A percentile compares a stretch with the other conserved stretches of the same genome.
Evolutionary conservation across 2,888 invertebrate species (phyloP).

Genomic region (Idaea aversata): DNA sequence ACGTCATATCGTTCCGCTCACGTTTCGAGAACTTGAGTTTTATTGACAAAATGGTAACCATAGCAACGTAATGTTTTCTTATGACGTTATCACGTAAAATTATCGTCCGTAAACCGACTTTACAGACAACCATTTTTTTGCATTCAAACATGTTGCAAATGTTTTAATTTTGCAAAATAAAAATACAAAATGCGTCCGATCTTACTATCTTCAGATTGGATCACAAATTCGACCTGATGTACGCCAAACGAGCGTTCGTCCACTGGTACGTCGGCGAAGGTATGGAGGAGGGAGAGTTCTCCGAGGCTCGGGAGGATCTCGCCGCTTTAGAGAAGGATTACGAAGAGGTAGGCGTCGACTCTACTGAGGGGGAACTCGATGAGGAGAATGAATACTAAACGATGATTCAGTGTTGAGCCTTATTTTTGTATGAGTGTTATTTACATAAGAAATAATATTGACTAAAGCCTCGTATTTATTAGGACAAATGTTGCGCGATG

Average conservation of each 20-base stretch:
- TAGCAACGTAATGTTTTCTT: no score
- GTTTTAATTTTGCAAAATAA: not conserved
- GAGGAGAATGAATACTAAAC: slow-evolving; percentile 84
- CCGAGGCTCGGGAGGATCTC: slow-evolving; percentile 92
- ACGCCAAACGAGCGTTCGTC: slow-evolving; percentile 96
- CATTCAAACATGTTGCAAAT: not conserved
- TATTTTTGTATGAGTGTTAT: not conserved
- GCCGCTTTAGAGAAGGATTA: slow-evolving; percentile 90
- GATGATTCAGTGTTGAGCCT: slow-evolving; percentile 4
- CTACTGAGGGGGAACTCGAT: slow-evolving; percentile 84
- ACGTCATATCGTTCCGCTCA: no score
- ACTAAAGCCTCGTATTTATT: no score
- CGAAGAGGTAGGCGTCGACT: slow-evolving; percentile 89
- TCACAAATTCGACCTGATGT: slow-evolving; percentile 98
- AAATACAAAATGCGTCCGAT: no score
- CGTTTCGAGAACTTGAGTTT: no score
- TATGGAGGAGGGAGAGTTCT: slow-evolving; percentile 93
- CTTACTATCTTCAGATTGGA: no score
- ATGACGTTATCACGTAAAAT: no score
- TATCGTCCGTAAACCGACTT: no score
- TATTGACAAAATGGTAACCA: no score
- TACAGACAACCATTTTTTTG: no score
- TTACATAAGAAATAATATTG: not conserved
- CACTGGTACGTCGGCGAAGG: slow-evolving; percentile 96
- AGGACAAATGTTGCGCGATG: no score